Base-by-base conservation (phyloP, 1,140 invertebrate species). In the Plutomurus gul region DNA sequence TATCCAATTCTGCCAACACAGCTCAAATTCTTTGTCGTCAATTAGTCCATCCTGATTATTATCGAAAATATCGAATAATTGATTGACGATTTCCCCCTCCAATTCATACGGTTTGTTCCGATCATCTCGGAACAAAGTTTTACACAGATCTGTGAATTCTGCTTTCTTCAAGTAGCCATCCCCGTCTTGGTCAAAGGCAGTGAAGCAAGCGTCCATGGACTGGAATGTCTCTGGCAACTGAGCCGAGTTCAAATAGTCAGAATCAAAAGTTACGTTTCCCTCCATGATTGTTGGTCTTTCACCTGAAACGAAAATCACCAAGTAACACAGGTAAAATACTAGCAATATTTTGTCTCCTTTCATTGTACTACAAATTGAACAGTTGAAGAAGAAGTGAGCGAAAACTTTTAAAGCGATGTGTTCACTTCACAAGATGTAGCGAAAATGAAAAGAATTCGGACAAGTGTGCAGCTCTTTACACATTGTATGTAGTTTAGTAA, bases 101-200 rank as follows among this genome's bases (percentile, higher is more conserved):
- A 96, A 86, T n/a, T 89, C 89, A 84, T 96, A 96, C 83, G 95
- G 92, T 85, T 93, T 92, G 1, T 94, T 94, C 80, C 90, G 90
- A 84, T 94, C 93, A 85, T 96, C 95, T 5, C 94, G 90, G 87
- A 96, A 96, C 47, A 96, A 86, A 0, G 94, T 93, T 80, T 93
- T 91, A 85, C 93, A 95, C 85, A 96, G 91, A 27, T 93, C 87
- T 37, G 91, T 90, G 86, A 96, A 96, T 87, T 96, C 95, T 1
- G 89, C 87, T 20, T 93, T 86, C 84, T 91, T 93, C 78, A 96
- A 87, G 84, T 90, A 91, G 39, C 93, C 93, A 87, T 96, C 94
- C 47, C 81, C 75, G 75, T 82, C 78, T 22, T 51, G 18, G 72
- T 82, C 81, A 47, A 82, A 82, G 20, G 78, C 40, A 22, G 47